phyloP scores from a whole-genome alignment of 2,888 invertebrate species.

The Graphium colonna region DNA sequence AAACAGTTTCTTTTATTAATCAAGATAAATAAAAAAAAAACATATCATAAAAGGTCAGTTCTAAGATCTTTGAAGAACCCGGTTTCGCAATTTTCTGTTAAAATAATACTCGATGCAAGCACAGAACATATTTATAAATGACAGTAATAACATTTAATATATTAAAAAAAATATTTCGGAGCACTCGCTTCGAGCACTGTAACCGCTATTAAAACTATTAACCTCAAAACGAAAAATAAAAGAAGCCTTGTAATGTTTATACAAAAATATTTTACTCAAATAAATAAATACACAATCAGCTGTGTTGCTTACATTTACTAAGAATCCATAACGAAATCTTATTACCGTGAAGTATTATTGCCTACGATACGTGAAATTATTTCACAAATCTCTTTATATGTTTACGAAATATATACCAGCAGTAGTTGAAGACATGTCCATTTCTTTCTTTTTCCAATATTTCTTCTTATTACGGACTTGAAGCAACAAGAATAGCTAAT shows the following conservation, averaged over 20 bases:
- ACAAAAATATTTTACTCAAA: neutral
- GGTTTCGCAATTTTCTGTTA: too few relatives aligned
- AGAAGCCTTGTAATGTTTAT: neutral
- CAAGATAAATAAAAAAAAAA: too few relatives aligned
- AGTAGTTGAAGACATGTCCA: neutral
- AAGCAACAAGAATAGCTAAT: too few relatives aligned
- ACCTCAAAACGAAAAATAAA: neutral
- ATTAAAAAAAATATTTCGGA: neutral
- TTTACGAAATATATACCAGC: neutral
- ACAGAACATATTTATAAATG: too few relatives aligned
- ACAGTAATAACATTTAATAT: neutral
- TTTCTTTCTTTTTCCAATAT: neutral
- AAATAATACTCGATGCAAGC: too few relatives aligned
- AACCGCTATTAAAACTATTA: neutral
- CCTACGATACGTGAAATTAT: neutral
- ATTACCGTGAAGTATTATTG: neutral
- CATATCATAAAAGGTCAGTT: too few relatives aligned
- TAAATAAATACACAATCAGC: neutral
- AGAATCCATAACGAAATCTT: slow-evolving; percentile 11
- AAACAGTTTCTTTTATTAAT: too few relatives aligned
- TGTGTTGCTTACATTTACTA: neutral
- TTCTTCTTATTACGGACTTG: neutral
- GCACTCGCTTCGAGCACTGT: neutral
- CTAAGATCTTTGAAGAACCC: too few relatives aligned
- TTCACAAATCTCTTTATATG: slow-evolving; percentile 1